phyloP scores from a whole-genome alignment of 2,888 invertebrate species.

The Eurytoma californica region DNA sequence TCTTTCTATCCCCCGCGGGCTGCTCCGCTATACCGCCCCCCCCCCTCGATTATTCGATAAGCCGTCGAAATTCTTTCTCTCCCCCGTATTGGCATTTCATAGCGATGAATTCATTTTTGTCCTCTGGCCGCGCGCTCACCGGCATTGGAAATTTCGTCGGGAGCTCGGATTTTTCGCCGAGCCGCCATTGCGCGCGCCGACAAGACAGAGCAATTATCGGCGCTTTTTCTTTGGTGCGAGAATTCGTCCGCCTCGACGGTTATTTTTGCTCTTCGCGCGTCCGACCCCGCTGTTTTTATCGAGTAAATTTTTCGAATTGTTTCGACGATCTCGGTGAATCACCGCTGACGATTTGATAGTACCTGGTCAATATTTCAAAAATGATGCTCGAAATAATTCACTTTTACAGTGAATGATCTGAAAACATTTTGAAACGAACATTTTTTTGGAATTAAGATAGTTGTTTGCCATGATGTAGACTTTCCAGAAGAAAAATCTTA shows the following conservation, averaged over 20 bases:
- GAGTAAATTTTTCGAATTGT: conserved; percentile 5
- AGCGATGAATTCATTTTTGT: conserved; percentile 45
- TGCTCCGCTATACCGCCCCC: not conserved
- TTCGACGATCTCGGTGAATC: not conserved
- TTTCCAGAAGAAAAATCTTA: too few species aligned
- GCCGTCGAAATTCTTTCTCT: conserved; percentile 37
- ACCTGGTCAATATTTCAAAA: too few species aligned
- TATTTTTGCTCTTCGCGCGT: not conserved
- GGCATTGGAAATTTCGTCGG: conserved; percentile 18
- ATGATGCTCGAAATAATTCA: too few species aligned
- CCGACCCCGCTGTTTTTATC: not conserved
- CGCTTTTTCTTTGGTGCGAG: not conserved
- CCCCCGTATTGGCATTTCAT: conserved; percentile 32
- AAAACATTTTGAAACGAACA: too few species aligned
- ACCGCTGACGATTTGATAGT: too few species aligned
- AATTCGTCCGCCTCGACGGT: not conserved
- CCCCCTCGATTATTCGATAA: conserved; percentile 53
- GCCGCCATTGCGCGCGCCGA: not conserved
- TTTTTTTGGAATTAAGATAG: too few species aligned
- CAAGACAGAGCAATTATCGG: conserved; percentile 40
- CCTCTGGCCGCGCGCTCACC: not conserved
- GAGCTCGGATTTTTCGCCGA: conserved; percentile 3
- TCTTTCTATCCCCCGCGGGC: too few species aligned
- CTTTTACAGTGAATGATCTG: too few species aligned
- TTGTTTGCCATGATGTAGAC: too few species aligned